These are phyloP conservation scores for Luidia sarsii DNA, from an alignment of 53 echinoderm and acorn worm genomes.

Conservation along the genomic window DNA sequence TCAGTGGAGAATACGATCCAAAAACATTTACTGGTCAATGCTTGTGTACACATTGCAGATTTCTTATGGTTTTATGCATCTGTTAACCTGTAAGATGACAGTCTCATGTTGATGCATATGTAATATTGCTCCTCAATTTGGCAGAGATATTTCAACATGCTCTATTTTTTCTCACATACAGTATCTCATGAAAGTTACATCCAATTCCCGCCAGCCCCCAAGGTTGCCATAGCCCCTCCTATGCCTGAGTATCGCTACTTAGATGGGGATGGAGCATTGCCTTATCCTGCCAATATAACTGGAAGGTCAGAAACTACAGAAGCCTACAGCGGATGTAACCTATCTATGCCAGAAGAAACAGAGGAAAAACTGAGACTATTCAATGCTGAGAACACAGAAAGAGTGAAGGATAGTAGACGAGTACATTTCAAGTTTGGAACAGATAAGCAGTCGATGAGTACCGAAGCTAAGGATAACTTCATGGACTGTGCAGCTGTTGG, in stretches of 20 bases:
- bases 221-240: conserved; percentile 43
- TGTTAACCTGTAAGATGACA: no score
- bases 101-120: no score
- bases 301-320: conserved; percentile 78
- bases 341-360: conserved; percentile 43
- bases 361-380: conserved; percentile 46
- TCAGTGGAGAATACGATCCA: no score
- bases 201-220: conserved; percentile 39
- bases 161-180: conserved; percentile 37
- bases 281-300: conserved; percentile 73
- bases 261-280: conserved; percentile 73
- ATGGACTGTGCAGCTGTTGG: conserved; percentile 43
- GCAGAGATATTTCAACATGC: no score
- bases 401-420: conserved; percentile 81
- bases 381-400: conserved; percentile 66
- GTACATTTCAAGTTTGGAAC: conserved; percentile 89
- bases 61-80: no score
- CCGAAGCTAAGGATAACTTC: conserved; percentile 77
- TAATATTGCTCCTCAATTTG: no score
- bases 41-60: no score
- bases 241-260: conserved; percentile 84
- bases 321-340: conserved; percentile 61
- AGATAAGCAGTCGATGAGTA: conserved; percentile 53
- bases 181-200: conserved; percentile 87
- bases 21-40: no score